Evolutionary conservation across 2,888 invertebrate species (phyloP).

Genomic region (Carpatolechia fugitivella): DNA sequence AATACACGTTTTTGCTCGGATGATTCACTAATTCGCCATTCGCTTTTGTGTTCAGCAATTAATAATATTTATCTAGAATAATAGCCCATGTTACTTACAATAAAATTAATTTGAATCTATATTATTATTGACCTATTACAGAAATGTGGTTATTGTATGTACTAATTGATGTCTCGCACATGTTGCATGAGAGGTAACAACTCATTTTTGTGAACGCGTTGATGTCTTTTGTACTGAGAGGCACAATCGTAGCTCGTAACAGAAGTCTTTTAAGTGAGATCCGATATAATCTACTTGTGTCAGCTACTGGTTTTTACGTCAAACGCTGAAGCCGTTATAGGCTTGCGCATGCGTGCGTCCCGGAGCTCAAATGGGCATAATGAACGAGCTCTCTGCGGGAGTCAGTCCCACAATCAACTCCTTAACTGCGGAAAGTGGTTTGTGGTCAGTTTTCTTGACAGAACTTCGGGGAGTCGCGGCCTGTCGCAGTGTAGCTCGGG

Average conservation of each 20-base stretch:
- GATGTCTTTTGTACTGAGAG: slow-evolving; percentile 8
- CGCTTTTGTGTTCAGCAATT: neutral
- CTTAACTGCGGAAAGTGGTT: slow-evolving; percentile 14
- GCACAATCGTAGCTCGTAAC: neutral
- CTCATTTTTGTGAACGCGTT: neutral
- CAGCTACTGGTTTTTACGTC: slow-evolving; percentile 1
- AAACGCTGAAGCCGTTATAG: neutral
- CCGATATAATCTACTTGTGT: neutral
- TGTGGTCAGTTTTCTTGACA: slow-evolving; percentile 18
- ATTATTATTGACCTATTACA: neutral
- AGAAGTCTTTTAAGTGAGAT: neutral
- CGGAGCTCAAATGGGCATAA: slow-evolving; percentile 7
- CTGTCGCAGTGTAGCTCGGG: slow-evolving; percentile 38
- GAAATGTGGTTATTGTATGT: neutral
- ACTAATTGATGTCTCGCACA: too few species aligned
- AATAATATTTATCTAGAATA: too few species aligned
- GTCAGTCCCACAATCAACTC: neutral
- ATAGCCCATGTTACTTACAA: too few species aligned
- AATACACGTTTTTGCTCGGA: too few species aligned
- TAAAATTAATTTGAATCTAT: too few species aligned
- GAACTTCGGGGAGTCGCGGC: slow-evolving; percentile 27
- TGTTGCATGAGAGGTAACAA: too few species aligned
- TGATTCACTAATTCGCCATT: too few species aligned
- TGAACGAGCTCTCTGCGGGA: slow-evolving; percentile 8
- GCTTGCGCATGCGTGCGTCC: too few species aligned